Evolutionary conservation across 2,797 vertebrate species (phyloP).

Genomic region (Simalia tracyae): DNA sequence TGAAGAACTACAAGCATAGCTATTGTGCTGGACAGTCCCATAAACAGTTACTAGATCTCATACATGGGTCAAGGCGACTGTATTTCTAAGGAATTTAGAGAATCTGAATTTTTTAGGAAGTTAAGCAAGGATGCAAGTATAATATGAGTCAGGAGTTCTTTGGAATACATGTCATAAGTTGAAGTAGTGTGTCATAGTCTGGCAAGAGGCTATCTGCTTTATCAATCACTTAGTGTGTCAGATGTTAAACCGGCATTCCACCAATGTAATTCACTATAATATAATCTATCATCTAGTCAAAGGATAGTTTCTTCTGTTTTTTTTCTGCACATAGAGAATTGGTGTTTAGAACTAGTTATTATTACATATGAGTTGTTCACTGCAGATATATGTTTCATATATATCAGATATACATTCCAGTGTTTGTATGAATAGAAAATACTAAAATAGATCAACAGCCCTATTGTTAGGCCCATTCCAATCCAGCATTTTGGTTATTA

Average conservation of each 20-base stretch:
- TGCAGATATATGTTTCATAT: background rate
- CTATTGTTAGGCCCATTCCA: background rate
- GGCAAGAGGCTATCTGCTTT: slow-evolving; percentile 54
- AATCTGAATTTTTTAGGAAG: slow-evolving; percentile 64
- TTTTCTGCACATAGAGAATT: background rate
- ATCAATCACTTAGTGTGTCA: slow-evolving; percentile 56
- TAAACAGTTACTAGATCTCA: slow-evolving; percentile 66
- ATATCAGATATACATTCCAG: slow-evolving; percentile 4
- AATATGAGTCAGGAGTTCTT: slow-evolving; percentile 62
- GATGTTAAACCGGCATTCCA: slow-evolving; percentile 51
- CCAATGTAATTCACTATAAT: slow-evolving; percentile 31
- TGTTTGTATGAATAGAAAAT: slow-evolving; percentile 10
- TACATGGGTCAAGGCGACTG: slow-evolving; percentile 65
- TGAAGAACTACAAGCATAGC: slow-evolving; percentile 69
- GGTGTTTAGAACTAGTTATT: background rate
- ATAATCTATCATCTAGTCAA: slow-evolving; percentile 34
- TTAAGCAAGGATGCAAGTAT: slow-evolving; percentile 61
- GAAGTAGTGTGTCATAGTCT: slow-evolving; percentile 55
- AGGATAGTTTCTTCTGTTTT: background rate
- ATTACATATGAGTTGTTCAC: slow-evolving; percentile 1
- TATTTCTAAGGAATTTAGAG: slow-evolving; percentile 69
- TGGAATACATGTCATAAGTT: slow-evolving; percentile 59
- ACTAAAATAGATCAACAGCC: slow-evolving; percentile 8
- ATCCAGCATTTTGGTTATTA: background rate
- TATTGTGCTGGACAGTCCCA: slow-evolving; percentile 69